A percentile compares a stretch with the other conserved stretches of the same genome.
Evolutionary conservation across 2,888 invertebrate genomes (phyloP).

Genomic region (Halictus ligatus): DNA sequence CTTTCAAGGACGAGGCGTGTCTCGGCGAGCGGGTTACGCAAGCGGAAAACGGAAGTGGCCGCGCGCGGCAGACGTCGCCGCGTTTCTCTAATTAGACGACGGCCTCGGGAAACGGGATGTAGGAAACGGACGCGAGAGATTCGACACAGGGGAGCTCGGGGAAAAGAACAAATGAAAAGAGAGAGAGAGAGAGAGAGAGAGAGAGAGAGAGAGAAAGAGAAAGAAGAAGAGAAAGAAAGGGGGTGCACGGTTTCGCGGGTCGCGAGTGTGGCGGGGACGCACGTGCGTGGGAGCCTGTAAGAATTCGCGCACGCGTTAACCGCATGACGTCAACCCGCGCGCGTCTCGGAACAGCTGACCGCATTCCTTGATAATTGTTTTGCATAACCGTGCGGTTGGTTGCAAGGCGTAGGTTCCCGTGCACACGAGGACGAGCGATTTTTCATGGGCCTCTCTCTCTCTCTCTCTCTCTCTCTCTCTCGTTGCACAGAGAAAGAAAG

Average conservation of each 20-base stretch:
- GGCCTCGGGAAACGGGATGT: not conserved
- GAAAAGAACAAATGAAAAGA: not conserved
- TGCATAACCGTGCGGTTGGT: slow-evolving; percentile 78
- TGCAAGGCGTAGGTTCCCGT: slow-evolving; percentile 34
- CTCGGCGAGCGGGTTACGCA: slow-evolving; percentile 44
- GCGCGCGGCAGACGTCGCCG: slow-evolving; percentile 35
- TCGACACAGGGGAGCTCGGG: not conserved
- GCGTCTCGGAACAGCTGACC: slow-evolving; percentile 82
- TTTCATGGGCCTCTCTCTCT: slow-evolving; percentile 4
- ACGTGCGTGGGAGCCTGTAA: slow-evolving; percentile 63
- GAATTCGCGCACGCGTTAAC: slow-evolving; percentile 67
- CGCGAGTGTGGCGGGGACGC: slow-evolving; percentile 35
- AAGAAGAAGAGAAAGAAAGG: not conserved
- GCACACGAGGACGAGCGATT: slow-evolving; percentile 15
- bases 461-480: not conserved
- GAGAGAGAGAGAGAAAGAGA: not conserved
- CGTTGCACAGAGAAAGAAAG: not conserved
- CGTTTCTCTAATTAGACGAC: slow-evolving; percentile 41
- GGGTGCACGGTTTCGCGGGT: not conserved
- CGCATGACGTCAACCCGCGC: slow-evolving; percentile 76
- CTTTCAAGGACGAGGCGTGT: slow-evolving; percentile 62
- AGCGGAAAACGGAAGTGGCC: slow-evolving; percentile 60
- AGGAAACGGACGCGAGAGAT: not conserved
- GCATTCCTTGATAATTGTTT: slow-evolving; percentile 83
- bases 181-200: not conserved